Evolutionary conservation across 2,888 invertebrate species (phyloP).

Genomic region (Acronicta alni): DNA sequence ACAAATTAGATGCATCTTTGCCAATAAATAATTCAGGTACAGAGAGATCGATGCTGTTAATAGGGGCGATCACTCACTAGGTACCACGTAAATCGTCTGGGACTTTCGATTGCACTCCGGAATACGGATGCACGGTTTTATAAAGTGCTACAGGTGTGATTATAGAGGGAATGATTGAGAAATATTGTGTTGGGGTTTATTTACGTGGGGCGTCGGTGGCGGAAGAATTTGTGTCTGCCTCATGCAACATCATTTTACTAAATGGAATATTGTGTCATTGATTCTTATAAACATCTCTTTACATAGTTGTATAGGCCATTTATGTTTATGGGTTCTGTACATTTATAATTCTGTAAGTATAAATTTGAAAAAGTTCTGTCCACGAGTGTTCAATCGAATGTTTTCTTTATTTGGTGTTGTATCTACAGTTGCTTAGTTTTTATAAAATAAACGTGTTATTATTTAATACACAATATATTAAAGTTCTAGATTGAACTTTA

Average conservation of each 20-base stretch:
- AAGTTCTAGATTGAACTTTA: too few relatives aligned
- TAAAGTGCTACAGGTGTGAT: constrained; percentile 55
- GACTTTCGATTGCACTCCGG: constrained; percentile 75
- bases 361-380: too few relatives aligned
- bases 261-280: too few relatives aligned
- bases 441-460: too few relatives aligned
- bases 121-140: constrained; percentile 59
- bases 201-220: constrained; percentile 8
- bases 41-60: constrained; percentile 76
- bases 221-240: not conserved
- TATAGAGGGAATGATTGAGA: constrained; percentile 54
- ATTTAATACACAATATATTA: too few relatives aligned
- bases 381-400: too few relatives aligned
- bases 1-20: constrained; percentile 70
- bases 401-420: too few relatives aligned
- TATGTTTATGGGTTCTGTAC: too few relatives aligned
- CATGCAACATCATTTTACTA: not conserved
- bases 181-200: constrained; percentile 40
- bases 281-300: too few relatives aligned
- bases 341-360: too few relatives aligned
- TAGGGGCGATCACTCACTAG: constrained; percentile 77
- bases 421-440: too few relatives aligned
- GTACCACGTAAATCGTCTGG: constrained; percentile 82
- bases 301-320: too few relatives aligned
- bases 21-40: constrained; percentile 79